These are phyloP conservation scores for Lagopus muta DNA, from an alignment of 2,113 vertebrate species.

Conservation along the genomic window DNA sequence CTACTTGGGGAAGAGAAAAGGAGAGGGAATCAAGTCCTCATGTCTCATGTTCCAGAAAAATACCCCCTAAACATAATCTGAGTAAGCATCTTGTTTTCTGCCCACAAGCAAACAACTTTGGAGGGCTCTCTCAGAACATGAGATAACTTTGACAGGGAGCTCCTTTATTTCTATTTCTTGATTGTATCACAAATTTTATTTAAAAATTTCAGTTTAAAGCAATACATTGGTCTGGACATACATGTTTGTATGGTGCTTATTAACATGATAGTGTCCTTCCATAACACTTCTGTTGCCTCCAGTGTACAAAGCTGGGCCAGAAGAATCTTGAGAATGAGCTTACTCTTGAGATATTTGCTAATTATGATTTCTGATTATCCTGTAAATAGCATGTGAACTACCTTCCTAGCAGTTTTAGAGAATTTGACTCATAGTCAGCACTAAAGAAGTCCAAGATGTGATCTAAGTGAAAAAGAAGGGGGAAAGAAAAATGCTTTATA, in stretches of 20 bases:
- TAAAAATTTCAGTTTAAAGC: constrained; percentile 13
- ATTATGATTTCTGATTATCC: constrained; percentile 41
- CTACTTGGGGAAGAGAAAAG: not conserved
- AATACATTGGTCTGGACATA: not conserved
- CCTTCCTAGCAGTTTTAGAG: constrained; percentile 55
- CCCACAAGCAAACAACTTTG: not conserved
- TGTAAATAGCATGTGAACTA: constrained; percentile 67
- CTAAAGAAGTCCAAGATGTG: constrained; percentile 48
- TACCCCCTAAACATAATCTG: not conserved
- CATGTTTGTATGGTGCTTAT: constrained; percentile 5
- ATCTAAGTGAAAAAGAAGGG: constrained; percentile 16
- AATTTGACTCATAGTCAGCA: constrained; percentile 52
- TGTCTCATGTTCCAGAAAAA: not conserved
- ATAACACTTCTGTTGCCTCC: constrained; percentile 1
- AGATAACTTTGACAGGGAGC: constrained; percentile 8
- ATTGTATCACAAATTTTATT: constrained; percentile 28
- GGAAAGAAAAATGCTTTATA: not conserved
- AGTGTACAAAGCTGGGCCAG: not conserved
- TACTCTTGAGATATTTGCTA: constrained; percentile 53
- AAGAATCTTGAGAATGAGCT: constrained; percentile 58
- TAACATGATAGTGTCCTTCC: constrained; percentile 3
- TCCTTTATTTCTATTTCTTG: constrained; percentile 3
- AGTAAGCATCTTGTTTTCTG: not conserved
- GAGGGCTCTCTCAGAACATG: not conserved
- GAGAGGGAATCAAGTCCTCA: not conserved